Evolutionary conservation across 2,797 vertebrate species (phyloP), one percentile per base, ranked within the genome.

Genomic region (Nannoperca australis): DNA sequence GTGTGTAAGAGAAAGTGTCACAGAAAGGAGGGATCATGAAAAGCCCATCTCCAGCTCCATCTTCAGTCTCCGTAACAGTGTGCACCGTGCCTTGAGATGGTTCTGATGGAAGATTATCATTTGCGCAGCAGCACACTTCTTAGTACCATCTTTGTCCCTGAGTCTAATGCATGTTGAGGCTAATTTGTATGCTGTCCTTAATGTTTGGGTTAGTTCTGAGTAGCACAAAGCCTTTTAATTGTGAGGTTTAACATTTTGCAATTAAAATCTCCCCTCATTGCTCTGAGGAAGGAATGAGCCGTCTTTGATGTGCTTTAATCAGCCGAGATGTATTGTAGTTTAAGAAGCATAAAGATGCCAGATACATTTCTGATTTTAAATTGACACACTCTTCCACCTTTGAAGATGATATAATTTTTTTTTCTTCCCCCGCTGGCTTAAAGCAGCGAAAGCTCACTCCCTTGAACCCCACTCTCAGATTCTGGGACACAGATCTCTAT

Each of bases 231-330:
- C 93, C 96, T 96, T 97, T 30, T 97, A 98, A 97, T 97, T 97
- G 96, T 97, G 95, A 96, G 95, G 94, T 97, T 97, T 97, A 97
- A 97, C 97, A 96, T 97, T 97, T 96, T 96, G 95, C 96, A 97
- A 97, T 97, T 97, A 97, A 98, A 97, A 97, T 96, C 95, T 96
- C 96, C 95, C 96, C 95, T 96, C 95, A 93, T 95, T 94, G 94
- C 96, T 96, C 95, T 94, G 94, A 96, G 94, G 93, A 96, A 93
- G 91, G 96, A 97, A 94, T 95, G 96, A 96, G 94, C 93, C 89
- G 91, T 95, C 95, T 97, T 97, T 97, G 94, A 97, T 97, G 97
- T 97, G 95, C 95, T 97, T 95, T 96, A 96, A 97, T 97, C 96
- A 97, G 95, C 94, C 92, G 93, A 96, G 95, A 96, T 96, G 96